Base-by-base conservation (phyloP, 2,888 invertebrate species). In the Drosophila colorata region DNA sequence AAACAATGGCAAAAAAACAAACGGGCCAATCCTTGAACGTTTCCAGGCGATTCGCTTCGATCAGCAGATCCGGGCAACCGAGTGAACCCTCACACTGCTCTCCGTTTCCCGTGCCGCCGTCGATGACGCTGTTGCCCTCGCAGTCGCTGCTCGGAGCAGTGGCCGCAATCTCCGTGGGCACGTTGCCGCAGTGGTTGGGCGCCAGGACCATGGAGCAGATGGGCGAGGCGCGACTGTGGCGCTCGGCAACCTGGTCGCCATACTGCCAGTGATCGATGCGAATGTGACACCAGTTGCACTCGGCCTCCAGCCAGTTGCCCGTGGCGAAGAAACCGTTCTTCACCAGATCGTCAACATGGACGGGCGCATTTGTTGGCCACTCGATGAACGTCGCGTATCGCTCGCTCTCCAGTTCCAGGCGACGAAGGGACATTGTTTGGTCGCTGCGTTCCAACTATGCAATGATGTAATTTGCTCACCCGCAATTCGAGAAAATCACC, bases 21-120 rank as follows among this genome's bases (percentile, higher is more conserved):
- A 94, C 94, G 51, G 96, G 96, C 97, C 97, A 97, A 91, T 94
- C 94, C 57, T 92, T 93, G 91, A 96, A 97, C 1, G 96, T 95
- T 53, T 94, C 93, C 53, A 97, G 92, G 71, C 97, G 93, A 72
- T 94, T 92, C 7, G 94, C 93, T 92, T 95, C 94, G 78, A 94
- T 91, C 92, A 96, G 95, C 95, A 96, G 90, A 92, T 94, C 90
- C 90, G 93, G 67, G 55, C 69, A 69, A 8, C 33, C 53, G 33
- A 67, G 68, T 4, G 8, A 9, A 5, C 28, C 9, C 23, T 35
- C 67, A 23, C 40, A 63, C 8, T 49, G 64, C 9, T 65, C 58
- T 9, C 40, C n/a, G n/a, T n/a, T n/a, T n/a, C n/a, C 28, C n/a
- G 51, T 46, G 16, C 74, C 73, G 6, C 77, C 65, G 37, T 85